Evolutionary conservation across 2,113 vertebrate species (phyloP).

Genomic region (Syngnathus scovelli): DNA sequence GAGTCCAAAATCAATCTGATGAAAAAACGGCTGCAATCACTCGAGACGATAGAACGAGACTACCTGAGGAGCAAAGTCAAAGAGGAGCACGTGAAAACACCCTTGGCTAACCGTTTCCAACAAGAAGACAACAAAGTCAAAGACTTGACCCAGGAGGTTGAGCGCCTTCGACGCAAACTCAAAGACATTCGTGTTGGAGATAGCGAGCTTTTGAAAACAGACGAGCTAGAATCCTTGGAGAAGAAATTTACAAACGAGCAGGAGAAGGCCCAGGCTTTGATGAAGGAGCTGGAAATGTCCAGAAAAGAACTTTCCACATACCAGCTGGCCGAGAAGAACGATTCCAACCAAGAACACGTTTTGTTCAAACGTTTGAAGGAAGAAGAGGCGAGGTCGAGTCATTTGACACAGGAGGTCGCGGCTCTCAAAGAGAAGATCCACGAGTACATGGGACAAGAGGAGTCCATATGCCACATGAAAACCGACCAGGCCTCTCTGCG

Average conservation of each 20-base stretch:
- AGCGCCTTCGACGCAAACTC: constrained; percentile 83
- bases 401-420: constrained; percentile 86
- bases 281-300: constrained; percentile 83
- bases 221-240: constrained; percentile 86
- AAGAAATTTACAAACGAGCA: constrained; percentile 78
- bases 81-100: constrained; percentile 77
- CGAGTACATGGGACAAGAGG: constrained; percentile 87
- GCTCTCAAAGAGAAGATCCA: constrained; percentile 94
- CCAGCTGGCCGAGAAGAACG: constrained; percentile 87
- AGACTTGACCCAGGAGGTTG: constrained; percentile 91
- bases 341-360: constrained; percentile 84
- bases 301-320: constrained; percentile 85
- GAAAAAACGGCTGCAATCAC: constrained; percentile 86
- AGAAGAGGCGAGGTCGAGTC: constrained; percentile 88
- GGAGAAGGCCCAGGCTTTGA: constrained; percentile 80
- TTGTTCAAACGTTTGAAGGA: constrained; percentile 88
- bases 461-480: constrained; percentile 82
- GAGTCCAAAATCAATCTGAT: constrained; percentile 85
- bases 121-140: constrained; percentile 96
- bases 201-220: constrained; percentile 86
- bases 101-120: constrained; percentile 72
- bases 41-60: constrained; percentile 86
- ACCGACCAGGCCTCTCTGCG: constrained; percentile 84
- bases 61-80: constrained; percentile 84
- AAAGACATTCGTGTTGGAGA: constrained; percentile 91